Conservation (phyloP, 2,888 invertebrate genomes). For the Heliconius ethilla region DNA sequence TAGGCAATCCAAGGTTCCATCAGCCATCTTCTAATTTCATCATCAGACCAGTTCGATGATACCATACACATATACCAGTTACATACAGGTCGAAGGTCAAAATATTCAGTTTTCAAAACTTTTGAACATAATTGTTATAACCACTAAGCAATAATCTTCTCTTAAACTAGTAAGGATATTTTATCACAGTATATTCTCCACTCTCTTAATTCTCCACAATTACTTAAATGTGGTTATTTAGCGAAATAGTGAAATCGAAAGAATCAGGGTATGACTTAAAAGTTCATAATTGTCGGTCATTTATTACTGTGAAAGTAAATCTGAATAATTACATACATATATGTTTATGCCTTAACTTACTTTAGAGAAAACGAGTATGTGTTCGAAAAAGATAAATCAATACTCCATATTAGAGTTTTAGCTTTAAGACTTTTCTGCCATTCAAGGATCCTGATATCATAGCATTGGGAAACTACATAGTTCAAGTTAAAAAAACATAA, state of each 20-base stretch:
- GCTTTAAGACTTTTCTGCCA: too few species aligned
- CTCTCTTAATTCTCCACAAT: not conserved
- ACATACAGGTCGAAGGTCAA: too few species aligned
- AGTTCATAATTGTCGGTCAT: conserved; percentile 18
- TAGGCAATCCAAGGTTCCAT: too few species aligned
- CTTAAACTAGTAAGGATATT: not conserved
- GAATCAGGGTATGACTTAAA: conserved; percentile 27
- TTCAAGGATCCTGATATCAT: too few species aligned
- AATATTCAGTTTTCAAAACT: too few species aligned
- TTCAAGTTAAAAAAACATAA: not conserved
- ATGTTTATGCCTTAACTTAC: not conserved
- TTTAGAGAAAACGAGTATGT: not conserved
- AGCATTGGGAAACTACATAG: not conserved
- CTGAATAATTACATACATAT: conserved; percentile 19
- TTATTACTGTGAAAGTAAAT: conserved; percentile 27
- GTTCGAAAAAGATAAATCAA: not conserved
- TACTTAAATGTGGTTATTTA: not conserved
- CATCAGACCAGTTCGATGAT: too few species aligned
- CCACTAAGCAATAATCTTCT: not conserved
- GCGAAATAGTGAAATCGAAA: conserved; percentile 18
- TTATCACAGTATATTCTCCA: not conserved
- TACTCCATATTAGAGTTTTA: not conserved
- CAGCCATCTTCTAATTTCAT: too few species aligned
- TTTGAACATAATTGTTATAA: too few species aligned
- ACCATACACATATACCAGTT: too few species aligned